Evolutionary conservation across 2,888 invertebrate genomes (phyloP).

Genomic region (Polymixis lichenea): DNA sequence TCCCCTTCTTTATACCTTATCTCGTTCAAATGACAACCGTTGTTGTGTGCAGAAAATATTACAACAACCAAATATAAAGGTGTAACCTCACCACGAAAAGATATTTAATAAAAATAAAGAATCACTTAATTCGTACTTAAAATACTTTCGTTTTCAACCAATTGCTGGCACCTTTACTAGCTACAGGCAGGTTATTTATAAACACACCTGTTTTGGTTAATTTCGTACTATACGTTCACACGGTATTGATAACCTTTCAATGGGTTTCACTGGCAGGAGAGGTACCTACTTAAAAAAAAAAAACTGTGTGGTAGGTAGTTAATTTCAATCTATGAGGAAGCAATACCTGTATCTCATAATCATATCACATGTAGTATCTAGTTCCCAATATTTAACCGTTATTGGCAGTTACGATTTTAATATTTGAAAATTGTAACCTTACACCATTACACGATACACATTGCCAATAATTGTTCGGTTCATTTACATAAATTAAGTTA

Average conservation of each 20-base stretch:
- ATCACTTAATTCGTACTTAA: conserved; percentile 29
- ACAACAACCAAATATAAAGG: conserved; percentile 35
- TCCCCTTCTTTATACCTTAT: conserved; percentile 56
- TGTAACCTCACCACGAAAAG: not conserved
- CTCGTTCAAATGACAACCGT: conserved; percentile 49
- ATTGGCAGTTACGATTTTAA: conserved; percentile 29
- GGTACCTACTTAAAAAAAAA: not conserved
- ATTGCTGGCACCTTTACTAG: conserved; percentile 49
- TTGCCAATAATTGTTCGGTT: not conserved
- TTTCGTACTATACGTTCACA: conserved; percentile 2
- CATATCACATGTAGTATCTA: conserved; percentile 14
- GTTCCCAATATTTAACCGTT: conserved; percentile 25
- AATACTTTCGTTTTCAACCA: conserved; percentile 63
- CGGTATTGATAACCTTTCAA: conserved; percentile 3
- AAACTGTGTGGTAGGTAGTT: not conserved
- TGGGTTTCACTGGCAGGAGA: not conserved
- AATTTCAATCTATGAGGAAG: not conserved
- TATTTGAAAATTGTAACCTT: conserved; percentile 34
- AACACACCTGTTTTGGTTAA: conserved; percentile 30
- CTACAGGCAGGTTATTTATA: conserved; percentile 33
- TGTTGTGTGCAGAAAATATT: conserved; percentile 46
- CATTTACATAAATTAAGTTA: not conserved
- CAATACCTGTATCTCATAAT: not conserved
- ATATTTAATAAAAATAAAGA: conserved; percentile 19
- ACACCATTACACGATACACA: not conserved